Evolutionary conservation across 2,113 vertebrate species (phyloP).

Genomic region (Steatornis caripensis): DNA sequence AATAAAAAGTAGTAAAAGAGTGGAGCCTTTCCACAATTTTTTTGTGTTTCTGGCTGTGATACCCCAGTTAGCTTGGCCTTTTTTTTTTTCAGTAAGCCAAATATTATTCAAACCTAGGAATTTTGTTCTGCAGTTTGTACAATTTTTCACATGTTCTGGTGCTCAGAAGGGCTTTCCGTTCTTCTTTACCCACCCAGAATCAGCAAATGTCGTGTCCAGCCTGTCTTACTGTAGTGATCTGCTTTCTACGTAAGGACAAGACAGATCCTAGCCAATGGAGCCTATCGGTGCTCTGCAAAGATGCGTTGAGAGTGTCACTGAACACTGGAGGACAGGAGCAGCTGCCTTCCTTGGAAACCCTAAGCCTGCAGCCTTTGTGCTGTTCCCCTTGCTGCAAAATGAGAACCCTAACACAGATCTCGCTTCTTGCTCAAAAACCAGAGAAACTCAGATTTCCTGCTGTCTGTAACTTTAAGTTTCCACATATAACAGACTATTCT

Average conservation of each 20-base stretch:
- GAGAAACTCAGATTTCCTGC: not conserved
- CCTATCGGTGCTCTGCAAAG: not conserved
- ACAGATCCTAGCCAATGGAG: not conserved
- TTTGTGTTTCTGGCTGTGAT: not conserved
- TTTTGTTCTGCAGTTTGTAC: not conserved
- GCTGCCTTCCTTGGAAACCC: not conserved
- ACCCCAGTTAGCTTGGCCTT: not conserved
- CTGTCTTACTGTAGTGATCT: not conserved
- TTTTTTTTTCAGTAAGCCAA: not conserved
- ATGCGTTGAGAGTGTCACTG: not conserved
- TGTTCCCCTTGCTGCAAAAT: not conserved
- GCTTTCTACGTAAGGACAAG: not conserved
- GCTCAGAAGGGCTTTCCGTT: not conserved
- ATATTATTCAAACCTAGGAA: not conserved
- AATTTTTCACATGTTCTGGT: not conserved
- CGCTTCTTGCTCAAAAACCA: not conserved
- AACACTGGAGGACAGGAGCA: not conserved
- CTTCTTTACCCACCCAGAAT: not conserved
- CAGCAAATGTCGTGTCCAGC: not conserved
- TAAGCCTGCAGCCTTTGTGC: not conserved
- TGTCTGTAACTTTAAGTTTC: not conserved
- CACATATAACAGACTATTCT: not conserved
- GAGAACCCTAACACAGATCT: not conserved
- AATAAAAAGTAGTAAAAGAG: not conserved
- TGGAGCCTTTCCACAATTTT: not conserved